These are phyloP conservation scores for Pedicia rivosa DNA, from an alignment of 2,888 invertebrate species.

Conservation along the genomic window DNA sequence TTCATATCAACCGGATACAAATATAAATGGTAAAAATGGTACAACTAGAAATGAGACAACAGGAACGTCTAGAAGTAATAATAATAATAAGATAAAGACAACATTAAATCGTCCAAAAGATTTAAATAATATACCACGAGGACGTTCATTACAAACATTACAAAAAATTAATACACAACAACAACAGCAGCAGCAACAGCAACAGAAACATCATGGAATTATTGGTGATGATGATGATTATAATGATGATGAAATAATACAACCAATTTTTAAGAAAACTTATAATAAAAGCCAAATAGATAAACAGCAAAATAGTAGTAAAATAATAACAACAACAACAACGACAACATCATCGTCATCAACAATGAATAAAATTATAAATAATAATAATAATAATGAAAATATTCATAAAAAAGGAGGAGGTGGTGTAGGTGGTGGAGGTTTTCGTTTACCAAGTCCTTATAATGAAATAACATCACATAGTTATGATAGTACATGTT, in stretches of 20 bases:
- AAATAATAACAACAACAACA: too few species aligned
- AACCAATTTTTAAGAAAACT: too few species aligned
- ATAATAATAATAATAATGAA: too few species aligned
- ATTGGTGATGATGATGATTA: too few species aligned
- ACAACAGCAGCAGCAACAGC: too few species aligned
- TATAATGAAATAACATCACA: constrained; percentile 8
- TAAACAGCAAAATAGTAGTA: too few species aligned
- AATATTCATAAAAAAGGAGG: constrained; percentile 8
- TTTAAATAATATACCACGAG: constrained; percentile 9
- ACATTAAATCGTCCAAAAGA: constrained; percentile 9
- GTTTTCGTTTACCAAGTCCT: constrained; percentile 14
- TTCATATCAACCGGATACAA: constrained; percentile 1
- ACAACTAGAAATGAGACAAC: too few species aligned
- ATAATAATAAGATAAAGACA: neutral
- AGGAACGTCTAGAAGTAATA: neutral
- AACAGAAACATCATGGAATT: too few species aligned
- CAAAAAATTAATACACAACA: constrained; percentile 9
- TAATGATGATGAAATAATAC: too few species aligned
- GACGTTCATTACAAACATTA: constrained; percentile 2
- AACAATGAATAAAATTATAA: constrained; percentile 4
- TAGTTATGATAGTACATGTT: constrained; percentile 12
- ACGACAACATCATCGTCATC: too few species aligned
- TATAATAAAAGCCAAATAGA: too few species aligned
- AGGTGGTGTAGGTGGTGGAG: constrained; percentile 10
- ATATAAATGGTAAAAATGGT: neutral